These are phyloP conservation scores for Nautilus pompilius DNA, from an alignment of 1,140 invertebrate species.

Conservation along the genomic window DNA sequence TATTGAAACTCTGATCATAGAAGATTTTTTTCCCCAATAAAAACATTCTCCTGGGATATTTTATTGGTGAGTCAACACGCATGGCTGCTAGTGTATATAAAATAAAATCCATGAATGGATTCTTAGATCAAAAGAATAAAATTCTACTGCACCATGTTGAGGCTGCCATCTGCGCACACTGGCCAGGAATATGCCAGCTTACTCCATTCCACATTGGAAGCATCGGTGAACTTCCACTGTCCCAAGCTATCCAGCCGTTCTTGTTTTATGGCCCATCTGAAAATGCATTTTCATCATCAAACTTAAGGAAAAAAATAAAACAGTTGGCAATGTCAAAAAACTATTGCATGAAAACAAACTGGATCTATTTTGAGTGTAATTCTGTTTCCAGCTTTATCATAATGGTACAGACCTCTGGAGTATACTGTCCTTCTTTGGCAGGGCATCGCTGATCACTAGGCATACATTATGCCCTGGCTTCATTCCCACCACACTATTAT, in stretches of 20 bases:
- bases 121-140: too few species aligned
- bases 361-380: too few species aligned
- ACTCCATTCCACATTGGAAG: conserved; percentile 50
- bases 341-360: too few species aligned
- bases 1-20: too few species aligned
- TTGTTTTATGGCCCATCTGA: conserved; percentile 53
- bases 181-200: conserved; percentile 54
- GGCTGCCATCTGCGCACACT: conserved; percentile 39
- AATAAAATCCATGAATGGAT: too few species aligned
- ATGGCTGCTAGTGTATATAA: too few species aligned
- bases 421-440: conserved; percentile 30
- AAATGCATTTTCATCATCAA: too few species aligned
- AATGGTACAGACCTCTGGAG: conserved; percentile 48
- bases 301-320: background rate
- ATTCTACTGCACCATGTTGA: conserved; percentile 51
- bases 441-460: conserved; percentile 30
- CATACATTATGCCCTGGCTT: conserved; percentile 27
- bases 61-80: too few species aligned
- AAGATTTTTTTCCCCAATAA: too few species aligned
- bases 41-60: too few species aligned
- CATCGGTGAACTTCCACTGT: conserved; percentile 53
- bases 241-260: conserved; percentile 51
- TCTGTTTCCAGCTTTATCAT: too few species aligned
- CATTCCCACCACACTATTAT: conserved; percentile 22
- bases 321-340: too few species aligned